Base-by-base conservation (phyloP, 2,888 invertebrate species). In the Schrankia costaestrigalis region DNA sequence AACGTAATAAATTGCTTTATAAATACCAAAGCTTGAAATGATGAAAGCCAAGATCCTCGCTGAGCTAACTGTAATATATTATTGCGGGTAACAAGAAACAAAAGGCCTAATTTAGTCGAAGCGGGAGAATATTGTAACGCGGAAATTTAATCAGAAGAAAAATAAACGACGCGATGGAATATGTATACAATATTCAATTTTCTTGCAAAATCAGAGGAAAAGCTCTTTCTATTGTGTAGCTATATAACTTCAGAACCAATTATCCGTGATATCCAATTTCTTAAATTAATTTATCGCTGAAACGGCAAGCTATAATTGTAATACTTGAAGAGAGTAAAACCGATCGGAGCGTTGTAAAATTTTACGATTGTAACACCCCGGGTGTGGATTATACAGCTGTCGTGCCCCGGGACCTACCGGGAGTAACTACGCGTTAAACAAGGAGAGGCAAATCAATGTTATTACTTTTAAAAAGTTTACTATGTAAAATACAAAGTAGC, bases 201-300 rank as follows among this genome's bases (percentile, higher is more conserved):
- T 42, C 43, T 37, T 27, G 11, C 3, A 33, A 47, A 50, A 53
- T 44, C 37, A 26, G 37, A 38, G 30, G 35, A 24, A 15, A 35
- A 34, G 21, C 26, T 15, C 4, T 8, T 8, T 32, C 36, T 30
- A 32, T 45, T 46, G 35, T 46, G 30, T 39, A 43, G 38, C 13
- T 22, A 26, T 41, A 38, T 54, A 44, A 46, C 42, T 47, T 38
- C 24, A 27, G 27, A 45, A 47, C 28, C 37, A 49, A 57, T 57
- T 57, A 47, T 49, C 40, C 39, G 37, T 43, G 35, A 49, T 52
- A 49, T 49, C 49, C 45, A 46, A 52, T 52, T 55, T 48, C 52
- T 41, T 45, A 46, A 55, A 56, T 56, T 56, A 55, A 56, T 56
- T 55, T 55, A 52, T 55, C 41, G 18, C 30, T 32, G 28, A 23